Evolutionary conservation across 2,888 invertebrate genomes (phyloP), one percentile per base, ranked within the genome.

Genomic region (Cheilosia soror): DNA sequence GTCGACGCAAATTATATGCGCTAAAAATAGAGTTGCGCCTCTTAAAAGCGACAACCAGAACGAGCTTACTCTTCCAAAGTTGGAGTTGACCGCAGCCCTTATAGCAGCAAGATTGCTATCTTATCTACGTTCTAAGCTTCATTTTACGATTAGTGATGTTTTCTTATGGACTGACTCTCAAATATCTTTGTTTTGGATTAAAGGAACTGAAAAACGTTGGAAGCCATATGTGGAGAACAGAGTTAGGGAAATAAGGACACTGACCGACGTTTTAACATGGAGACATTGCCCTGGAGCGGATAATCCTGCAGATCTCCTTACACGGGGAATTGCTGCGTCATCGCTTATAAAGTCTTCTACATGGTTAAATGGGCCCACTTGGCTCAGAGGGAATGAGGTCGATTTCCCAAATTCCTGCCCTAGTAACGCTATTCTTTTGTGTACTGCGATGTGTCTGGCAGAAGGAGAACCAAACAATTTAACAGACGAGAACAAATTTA

Each of bases 1-100:
- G 6, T 11, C 11, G 5, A 9, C 13, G 13, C 40, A 15, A 13
- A 37, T 72, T 33, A 37, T 63, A 25, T 73, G 73, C 5, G 55
- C 73, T 25, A 73, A 73, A 47, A 63, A 63, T 5, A 55, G 55
- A 63, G 31, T 73, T n/a, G 55, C 72, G 2, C 62, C 72, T 2
- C 53, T 72, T n/a, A n/a, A n/a, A n/a, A n/a, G n/a, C n/a, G n/a
- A n/a, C n/a, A n/a, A n/a, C n/a, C n/a, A n/a, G n/a, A 31, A 72
- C 51, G 62, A 72, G 20, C 27, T 51, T 11, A 27, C 25, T 25
- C 5, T 51, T 31, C 42, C 53, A 42, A 53, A 71, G 27, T 9
- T 37, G 29, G 69, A 69, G 57, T 37, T 58, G 13, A 72, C 72
- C 2, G 40, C 29, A 2, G 60, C 57, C 2, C 55, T 51, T n/a